Evolutionary conservation across 2,113 vertebrate genomes (phyloP).

Genomic region (Eubucco bourcierii): DNA sequence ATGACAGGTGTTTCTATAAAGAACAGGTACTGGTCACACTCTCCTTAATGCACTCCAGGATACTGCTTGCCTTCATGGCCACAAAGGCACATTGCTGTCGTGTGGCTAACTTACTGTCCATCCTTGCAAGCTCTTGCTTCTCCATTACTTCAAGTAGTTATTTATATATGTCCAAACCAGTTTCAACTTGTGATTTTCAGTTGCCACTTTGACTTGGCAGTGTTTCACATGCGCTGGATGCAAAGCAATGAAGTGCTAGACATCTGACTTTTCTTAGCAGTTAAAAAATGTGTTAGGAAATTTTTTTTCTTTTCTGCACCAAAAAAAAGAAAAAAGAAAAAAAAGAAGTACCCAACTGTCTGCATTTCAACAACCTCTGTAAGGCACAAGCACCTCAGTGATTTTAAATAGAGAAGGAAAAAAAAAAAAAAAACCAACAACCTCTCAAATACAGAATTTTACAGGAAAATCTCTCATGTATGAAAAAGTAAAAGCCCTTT

Average conservation of each 20-base stretch:
- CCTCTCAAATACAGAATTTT: not conserved
- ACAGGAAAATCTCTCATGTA: not conserved
- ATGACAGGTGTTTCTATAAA: not conserved
- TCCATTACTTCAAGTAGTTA: not conserved
- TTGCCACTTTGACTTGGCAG: not conserved
- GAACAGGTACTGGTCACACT: not conserved
- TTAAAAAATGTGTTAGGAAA: not conserved
- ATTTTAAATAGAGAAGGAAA: not conserved
- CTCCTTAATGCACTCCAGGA: too few relatives aligned
- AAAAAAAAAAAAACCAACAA: too few relatives aligned
- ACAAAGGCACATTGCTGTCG: too few relatives aligned
- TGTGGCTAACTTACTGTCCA: too few relatives aligned
- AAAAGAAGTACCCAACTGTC: not conserved
- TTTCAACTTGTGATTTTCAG: not conserved
- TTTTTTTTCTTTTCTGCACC: not conserved
- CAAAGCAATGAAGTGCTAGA: not conserved
- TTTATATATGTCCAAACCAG: not conserved
- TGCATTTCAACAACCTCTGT: not conserved
- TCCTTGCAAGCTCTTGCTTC: not conserved
- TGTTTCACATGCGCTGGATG: not conserved
- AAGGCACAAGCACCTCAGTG: not conserved
- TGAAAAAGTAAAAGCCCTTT: not conserved
- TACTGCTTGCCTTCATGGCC: too few relatives aligned
- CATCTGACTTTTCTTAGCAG: not conserved
- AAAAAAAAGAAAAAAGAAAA: not conserved